Conservation (phyloP, 1,140 invertebrate species). For the Thaumatotibia leucotreta region DNA sequence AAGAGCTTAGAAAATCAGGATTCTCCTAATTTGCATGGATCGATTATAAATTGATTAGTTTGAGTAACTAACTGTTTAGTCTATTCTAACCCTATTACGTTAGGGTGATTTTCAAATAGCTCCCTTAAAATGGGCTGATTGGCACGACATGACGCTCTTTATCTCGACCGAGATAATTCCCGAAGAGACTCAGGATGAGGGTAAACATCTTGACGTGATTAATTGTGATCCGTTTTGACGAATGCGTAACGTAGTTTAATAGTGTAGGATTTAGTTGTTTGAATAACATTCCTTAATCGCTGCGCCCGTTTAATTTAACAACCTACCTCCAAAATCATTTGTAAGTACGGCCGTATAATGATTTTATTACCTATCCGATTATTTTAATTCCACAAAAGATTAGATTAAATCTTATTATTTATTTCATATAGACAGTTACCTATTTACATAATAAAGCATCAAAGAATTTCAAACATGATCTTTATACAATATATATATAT, state of each 20-base stretch:
- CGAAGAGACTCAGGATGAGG: constrained; percentile 54
- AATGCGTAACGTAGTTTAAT: constrained; percentile 40
- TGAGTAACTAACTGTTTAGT: constrained; percentile 28
- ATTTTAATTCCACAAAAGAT: too few relatives aligned
- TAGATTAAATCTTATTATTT: too few relatives aligned
- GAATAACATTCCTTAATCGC: constrained; percentile 38
- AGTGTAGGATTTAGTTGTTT: constrained; percentile 47
- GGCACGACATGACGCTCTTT: constrained; percentile 41
- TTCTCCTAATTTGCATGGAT: constrained; percentile 27
- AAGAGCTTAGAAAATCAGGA: constrained; percentile 16
- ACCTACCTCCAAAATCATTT: background rate
- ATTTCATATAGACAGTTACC: too few relatives aligned
- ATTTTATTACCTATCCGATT: too few relatives aligned
- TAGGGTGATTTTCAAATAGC: constrained; percentile 39
- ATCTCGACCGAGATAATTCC: constrained; percentile 57
- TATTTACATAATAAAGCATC: too few relatives aligned
- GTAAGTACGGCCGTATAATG: too few relatives aligned
- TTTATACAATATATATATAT: too few relatives aligned
- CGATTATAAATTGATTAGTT: constrained; percentile 39
- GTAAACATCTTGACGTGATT: constrained; percentile 64
- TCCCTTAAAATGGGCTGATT: constrained; percentile 34
- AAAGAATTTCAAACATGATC: too few relatives aligned
- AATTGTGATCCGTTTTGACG: constrained; percentile 49
- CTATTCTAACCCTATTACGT: constrained; percentile 35
- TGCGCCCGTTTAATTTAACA: constrained; percentile 19